These are phyloP conservation scores for Rhopalosiphum padi DNA, from an alignment of 1,140 invertebrate genomes.

Conservation along the genomic window DNA sequence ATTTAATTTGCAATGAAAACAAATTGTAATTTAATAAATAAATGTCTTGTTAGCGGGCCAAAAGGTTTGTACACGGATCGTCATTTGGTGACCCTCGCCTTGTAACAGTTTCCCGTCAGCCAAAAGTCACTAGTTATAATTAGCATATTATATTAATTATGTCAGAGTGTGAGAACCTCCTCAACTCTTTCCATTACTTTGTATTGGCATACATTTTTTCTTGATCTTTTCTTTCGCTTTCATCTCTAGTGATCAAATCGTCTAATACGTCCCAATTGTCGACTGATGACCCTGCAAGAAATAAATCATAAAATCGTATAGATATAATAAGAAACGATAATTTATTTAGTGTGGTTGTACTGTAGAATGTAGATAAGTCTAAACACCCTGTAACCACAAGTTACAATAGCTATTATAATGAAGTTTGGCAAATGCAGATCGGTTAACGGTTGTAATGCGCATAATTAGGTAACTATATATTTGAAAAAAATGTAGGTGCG, in stretches of 20 bases:
- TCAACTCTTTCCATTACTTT: not conserved
- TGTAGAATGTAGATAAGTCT: not conserved
- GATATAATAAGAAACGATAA: not conserved
- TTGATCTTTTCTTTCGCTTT: not conserved
- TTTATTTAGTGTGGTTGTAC: not conserved
- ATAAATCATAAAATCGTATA: not conserved
- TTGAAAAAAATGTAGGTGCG: not conserved
- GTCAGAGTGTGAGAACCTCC: not conserved
- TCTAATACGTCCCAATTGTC: conserved; percentile 43
- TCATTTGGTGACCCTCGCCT: not conserved
- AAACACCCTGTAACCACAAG: not conserved
- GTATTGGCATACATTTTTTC: conserved; percentile 16
- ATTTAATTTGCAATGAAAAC: not conserved
- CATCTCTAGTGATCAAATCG: conserved; percentile 4
- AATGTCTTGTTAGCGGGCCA: too few species aligned
- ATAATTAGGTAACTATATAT: not conserved
- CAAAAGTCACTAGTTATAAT: not conserved
- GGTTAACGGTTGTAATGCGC: not conserved
- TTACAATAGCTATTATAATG: not conserved
- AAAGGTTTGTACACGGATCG: not conserved
- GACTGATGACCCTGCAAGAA: not conserved
- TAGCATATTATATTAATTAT: not conserved
- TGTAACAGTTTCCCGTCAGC: not conserved
- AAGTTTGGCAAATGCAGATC: not conserved
- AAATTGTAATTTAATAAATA: not conserved